Evolutionary conservation across 2,113 vertebrate genomes (phyloP), one percentile per base, ranked within the genome.

Genomic region (Alligator mississippiensis): DNA sequence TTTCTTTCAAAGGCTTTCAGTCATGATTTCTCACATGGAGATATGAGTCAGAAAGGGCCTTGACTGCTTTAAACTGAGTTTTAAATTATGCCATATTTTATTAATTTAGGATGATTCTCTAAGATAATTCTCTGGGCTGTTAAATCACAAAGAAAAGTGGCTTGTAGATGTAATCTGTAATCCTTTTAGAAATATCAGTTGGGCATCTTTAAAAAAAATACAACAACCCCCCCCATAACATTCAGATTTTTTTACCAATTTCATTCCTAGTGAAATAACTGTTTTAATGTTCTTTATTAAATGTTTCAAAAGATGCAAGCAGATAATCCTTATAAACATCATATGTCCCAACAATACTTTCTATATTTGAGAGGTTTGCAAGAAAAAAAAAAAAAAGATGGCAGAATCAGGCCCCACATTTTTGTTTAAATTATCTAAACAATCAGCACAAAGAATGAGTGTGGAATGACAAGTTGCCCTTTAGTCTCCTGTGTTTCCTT

Each of bases 101-200:
- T 94, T 93, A 59, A 94, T 95, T 94, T 93, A 91, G 34, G 57
- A 89, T 66, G 83, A 91, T 94, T 95, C 19, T 86, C 93, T 63
- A 14, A 77, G 18, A 85, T 59, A 68, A 60, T 77, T 38, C 25
- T 5, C 15, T 17, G 34, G 47, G 24, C 70, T 13, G 13, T 94
- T 91, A 85, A 22, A 87, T 93, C 86, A 84, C 82, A 94, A 25
- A 93, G 84, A 90, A 93, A 90, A 93, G 63, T 57, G 75, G 64
- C 79, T 85, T 80, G 54, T 87, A 77, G 88, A 58, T 38, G 16
- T 1, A 0, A 58, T 59, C 70, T 82, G 25, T 75, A 92, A 91
- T 91, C 75, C 91, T 1, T 1, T 70, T 93, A 92, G 93, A 95
- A 90, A 83, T 74, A 94, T 92, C 95, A 89, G 91, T 5, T 25